These are phyloP conservation scores for Thunnus albacares DNA, from an alignment of 2,797 vertebrate genomes.

Conservation along the genomic window DNA sequence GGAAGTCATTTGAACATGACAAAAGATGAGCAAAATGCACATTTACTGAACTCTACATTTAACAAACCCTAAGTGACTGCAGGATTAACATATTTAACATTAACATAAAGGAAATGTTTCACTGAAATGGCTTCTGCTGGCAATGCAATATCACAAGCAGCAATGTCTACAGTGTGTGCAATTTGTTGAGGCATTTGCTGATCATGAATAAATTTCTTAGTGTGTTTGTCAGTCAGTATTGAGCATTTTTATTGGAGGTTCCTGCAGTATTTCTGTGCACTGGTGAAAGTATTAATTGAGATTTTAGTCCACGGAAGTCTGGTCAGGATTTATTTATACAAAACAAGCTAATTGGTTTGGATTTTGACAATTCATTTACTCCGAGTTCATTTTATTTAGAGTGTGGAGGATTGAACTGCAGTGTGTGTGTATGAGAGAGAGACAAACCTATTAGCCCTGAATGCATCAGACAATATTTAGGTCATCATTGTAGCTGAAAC, in stretches of 20 bases:
- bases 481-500: constrained; percentile 71
- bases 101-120: constrained; percentile 16
- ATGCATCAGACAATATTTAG: constrained; percentile 78
- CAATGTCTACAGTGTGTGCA: background rate
- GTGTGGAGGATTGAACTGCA: background rate
- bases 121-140: constrained; percentile 15
- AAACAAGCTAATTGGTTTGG: background rate
- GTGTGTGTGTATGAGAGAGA: background rate
- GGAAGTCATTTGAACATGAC: constrained; percentile 61
- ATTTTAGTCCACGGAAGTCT: background rate
- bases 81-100: constrained; percentile 62
- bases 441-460: constrained; percentile 54
- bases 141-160: constrained; percentile 3
- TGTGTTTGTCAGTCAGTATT: background rate
- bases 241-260: background rate
- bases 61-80: constrained; percentile 17
- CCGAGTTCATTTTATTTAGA: background rate
- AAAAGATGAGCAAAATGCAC: constrained; percentile 50
- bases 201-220: constrained; percentile 27
- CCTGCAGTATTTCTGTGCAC: background rate
- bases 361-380: constrained; percentile 17
- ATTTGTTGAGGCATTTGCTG: constrained; percentile 12
- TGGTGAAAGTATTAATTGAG: background rate
- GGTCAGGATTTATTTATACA: background rate
- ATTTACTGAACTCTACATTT: constrained; percentile 47